Base-by-base conservation (phyloP, 2,888 invertebrate genomes). In the Spatulosminthurus flaviceps region DNA sequence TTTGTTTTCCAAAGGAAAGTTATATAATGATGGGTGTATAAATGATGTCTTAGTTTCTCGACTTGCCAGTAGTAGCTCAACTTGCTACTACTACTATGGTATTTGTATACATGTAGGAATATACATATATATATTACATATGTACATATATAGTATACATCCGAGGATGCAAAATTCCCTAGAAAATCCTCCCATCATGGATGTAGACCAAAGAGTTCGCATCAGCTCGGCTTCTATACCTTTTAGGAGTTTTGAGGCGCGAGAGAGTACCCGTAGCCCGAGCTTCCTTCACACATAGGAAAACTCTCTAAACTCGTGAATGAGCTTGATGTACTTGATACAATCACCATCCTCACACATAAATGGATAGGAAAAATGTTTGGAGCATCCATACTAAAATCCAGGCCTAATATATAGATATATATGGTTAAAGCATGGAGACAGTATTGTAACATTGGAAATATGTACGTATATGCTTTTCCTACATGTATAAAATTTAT, bases 11-110 rank as follows among this genome's bases (percentile, higher is more conserved):
- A n/a, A n/a, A 34, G 9, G 34, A 34, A 9, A 34, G 34, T 34
- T 34, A 34, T 34, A 34, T 34, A 22, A 64, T 2, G 24, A 22
- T 61, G 24, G 26, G 13, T 51, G 72, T 51, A 51, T 41, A 72
- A 72, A 72, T 51, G 28, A 71, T 71, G 71, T 71, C 71, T 71
- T 71, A 29, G 21, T 71, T 42, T 28, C 66, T 34, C 34, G 34
- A 34, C 34, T 34, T 34, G 34, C 34, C 9, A 34, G 5, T 34
- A 34, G 34, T 34, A n/a, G n/a, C n/a, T n/a, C n/a, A n/a, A n/a
- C n/a, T n/a, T n/a, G n/a, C n/a, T n/a, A n/a, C n/a, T n/a, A n/a
- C n/a, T n/a, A n/a, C n/a, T n/a, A n/a, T n/a, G n/a, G n/a, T n/a
- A n/a, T n/a, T n/a, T n/a, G n/a, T n/a, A n/a, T n/a, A n/a, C n/a